A percentile compares a stretch with the other conserved stretches of the same genome.
Conservation (phyloP, 2,113 vertebrate genomes). For the Fulmarus glacialis region DNA sequence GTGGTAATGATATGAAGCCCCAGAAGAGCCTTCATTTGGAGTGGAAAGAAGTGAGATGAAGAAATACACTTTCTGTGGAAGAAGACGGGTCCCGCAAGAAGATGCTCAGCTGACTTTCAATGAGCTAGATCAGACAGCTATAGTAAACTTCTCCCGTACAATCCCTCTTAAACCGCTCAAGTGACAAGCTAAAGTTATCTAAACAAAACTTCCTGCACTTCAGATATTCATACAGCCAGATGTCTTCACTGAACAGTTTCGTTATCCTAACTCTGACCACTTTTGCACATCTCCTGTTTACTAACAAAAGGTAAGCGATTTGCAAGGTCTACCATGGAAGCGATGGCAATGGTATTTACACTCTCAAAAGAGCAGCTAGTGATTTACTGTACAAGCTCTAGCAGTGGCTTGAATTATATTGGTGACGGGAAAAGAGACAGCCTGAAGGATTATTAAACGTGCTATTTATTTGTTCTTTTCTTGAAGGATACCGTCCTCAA, state of each 20-base stretch:
- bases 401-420: not conserved
- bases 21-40: not conserved
- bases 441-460: not conserved
- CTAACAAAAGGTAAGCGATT: not conserved
- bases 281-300: not conserved
- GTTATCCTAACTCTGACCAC: not conserved
- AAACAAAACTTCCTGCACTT: not conserved
- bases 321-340: not conserved
- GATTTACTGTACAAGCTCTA: not conserved
- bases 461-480: not conserved
- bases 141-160: not conserved
- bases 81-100: not conserved
- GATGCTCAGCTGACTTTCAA: not conserved
- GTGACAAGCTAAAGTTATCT: not conserved
- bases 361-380: not conserved
- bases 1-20: not conserved
- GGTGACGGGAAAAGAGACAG: not conserved
- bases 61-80: not conserved
- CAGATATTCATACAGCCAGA: not conserved
- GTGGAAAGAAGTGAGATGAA: not conserved
- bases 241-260: not conserved
- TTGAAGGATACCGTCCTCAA: not conserved
- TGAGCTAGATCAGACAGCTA: not conserved
- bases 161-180: not conserved
- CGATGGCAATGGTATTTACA: not conserved